These are phyloP conservation scores for Ciconia stormi DNA, from an alignment of 2,113 vertebrate species.

Conservation along the genomic window DNA sequence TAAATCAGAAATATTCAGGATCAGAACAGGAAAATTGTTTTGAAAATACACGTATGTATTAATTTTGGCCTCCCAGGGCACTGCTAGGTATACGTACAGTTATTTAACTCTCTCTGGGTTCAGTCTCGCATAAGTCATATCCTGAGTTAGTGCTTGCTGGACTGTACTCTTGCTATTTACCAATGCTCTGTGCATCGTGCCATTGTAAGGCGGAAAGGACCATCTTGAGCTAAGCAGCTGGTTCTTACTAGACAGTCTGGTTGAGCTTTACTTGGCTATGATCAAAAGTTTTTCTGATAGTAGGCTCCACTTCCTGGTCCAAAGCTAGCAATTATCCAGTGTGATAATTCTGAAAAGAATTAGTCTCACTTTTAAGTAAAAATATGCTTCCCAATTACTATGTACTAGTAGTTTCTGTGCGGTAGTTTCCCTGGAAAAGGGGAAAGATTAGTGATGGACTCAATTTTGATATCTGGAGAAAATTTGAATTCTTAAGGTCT, in stretches of 20 bases:
- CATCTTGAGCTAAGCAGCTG: neutral
- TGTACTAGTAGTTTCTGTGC: neutral
- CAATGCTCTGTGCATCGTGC: accelerated
- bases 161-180: neutral
- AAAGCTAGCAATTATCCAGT: neutral
- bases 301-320: neutral
- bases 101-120: neutral
- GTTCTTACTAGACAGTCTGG: neutral
- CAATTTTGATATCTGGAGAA: neutral
- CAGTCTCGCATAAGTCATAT: no score
- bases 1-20: neutral
- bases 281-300: neutral
- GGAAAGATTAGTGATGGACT: neutral
- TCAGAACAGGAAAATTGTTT: neutral
- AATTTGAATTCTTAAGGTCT: neutral
- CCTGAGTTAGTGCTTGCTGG: neutral
- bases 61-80: neutral
- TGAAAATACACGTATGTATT: neutral
- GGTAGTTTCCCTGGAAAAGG: neutral
- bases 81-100: neutral
- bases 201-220: neutral
- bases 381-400: neutral
- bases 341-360: neutral
- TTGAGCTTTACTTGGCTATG: neutral
- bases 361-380: neutral